A percentile compares a stretch with the other conserved stretches of the same genome.
Conservation (phyloP, 1,140 invertebrate genomes). For the Drosophila sp. region DNA sequence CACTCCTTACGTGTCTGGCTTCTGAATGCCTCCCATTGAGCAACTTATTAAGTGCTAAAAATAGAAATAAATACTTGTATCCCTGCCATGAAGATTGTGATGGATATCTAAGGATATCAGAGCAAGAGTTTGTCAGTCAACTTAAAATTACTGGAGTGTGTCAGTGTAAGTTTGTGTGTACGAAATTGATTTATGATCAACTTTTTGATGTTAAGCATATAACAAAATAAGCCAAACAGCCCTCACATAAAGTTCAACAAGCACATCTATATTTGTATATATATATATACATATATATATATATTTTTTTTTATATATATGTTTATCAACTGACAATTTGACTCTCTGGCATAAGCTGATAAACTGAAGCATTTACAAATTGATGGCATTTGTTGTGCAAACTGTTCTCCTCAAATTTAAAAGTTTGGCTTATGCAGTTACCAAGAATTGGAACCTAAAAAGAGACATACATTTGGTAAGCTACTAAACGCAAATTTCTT, state of each 20-base stretch:
- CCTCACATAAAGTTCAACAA: not conserved
- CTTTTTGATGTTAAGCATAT: constrained; percentile 36
- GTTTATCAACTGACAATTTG: constrained; percentile 68
- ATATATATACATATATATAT: too few relatives aligned
- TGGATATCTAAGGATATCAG: constrained; percentile 44
- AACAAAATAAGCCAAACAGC: constrained; percentile 56
- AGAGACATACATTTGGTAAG: not conserved
- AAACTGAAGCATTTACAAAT: constrained; percentile 41
- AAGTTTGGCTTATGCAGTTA: constrained; percentile 19
- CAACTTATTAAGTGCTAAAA: constrained; percentile 80
- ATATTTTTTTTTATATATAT: too few relatives aligned
- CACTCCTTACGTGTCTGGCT: constrained; percentile 13
- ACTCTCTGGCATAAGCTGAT: constrained; percentile 53
- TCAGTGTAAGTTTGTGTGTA: constrained; percentile 1
- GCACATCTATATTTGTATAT: constrained; percentile 12
- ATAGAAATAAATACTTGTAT: constrained; percentile 66
- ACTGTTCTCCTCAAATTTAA: constrained; percentile 27
- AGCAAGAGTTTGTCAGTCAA: constrained; percentile 14
- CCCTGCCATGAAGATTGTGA: constrained; percentile 22
- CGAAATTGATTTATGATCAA: constrained; percentile 76
- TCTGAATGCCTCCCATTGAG: constrained; percentile 61
- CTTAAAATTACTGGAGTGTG: constrained; percentile 11
- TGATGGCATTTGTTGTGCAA: constrained; percentile 19
- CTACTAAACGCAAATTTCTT: not conserved
- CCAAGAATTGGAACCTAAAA: not conserved